phyloP scores from a whole-genome alignment of 2,797 vertebrate genomes.

The Phataginus tricuspis region DNA sequence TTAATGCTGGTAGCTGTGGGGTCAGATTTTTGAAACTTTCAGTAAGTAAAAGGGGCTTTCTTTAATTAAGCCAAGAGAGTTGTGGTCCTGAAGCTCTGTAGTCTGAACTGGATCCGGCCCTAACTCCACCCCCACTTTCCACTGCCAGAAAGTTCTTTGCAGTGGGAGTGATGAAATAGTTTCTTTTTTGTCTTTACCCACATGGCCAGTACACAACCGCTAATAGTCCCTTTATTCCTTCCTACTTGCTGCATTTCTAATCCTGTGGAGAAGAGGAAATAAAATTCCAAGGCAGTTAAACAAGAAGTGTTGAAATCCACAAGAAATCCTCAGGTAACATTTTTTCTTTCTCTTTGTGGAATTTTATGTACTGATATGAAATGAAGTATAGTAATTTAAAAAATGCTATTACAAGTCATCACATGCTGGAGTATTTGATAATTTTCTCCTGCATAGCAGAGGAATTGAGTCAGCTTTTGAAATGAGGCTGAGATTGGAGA shows the following conservation, averaged over 20 bases:
- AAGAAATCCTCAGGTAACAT: not conserved
- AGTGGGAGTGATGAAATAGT: not conserved
- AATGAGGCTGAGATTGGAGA: not conserved
- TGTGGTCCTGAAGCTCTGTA: not conserved
- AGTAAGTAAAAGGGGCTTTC: not conserved
- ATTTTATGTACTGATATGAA: not conserved
- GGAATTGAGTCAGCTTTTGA: not conserved
- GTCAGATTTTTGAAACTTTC: not conserved
- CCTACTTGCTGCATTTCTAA: not conserved
- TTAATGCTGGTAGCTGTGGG: not conserved
- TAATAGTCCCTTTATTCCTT: not conserved
- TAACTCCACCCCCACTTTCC: not conserved
- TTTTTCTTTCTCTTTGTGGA: not conserved
- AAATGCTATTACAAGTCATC: not conserved
- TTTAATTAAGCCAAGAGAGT: not conserved
- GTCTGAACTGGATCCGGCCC: not conserved
- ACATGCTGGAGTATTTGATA: not conserved
- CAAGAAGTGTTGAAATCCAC: not conserved
- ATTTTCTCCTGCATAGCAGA: not conserved
- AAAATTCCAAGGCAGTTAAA: constrained; percentile 21
- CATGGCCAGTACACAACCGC: not conserved
- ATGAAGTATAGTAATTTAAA: not conserved
- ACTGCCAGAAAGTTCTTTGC: not conserved
- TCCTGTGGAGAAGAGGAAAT: not conserved
- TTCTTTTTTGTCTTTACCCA: not conserved